Evolutionary conservation across 2,888 invertebrate genomes (phyloP), one percentile per base, ranked within the genome.

Genomic region (Caenorhabditis auriculariae): DNA sequence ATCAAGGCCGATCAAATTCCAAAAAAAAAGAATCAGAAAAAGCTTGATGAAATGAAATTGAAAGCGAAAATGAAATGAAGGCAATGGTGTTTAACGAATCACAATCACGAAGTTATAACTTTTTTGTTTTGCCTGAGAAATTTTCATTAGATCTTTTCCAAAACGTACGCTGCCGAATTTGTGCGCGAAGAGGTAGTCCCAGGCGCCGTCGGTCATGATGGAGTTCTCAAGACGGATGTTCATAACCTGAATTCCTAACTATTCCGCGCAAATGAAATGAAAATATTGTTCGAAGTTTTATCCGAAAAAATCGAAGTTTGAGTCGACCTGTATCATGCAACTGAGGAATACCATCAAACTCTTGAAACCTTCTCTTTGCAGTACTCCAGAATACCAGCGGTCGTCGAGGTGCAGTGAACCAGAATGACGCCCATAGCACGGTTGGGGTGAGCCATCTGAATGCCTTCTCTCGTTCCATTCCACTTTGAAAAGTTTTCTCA

Each of bases 161-260:
- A 21, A 56, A 88, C 90, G 88, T 87, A 91, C 91, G 84, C 90
- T 89, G 83, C 91, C 92, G 83, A 91, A 91, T 86, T 91, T 90
- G 83, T 92, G 91, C 82, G 90, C 89, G 77, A 91, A 88, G 69
- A 92, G 86, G 83, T 91, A 91, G 77, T 90, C 89, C 84, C 91
- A 91, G 60, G 91, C 90, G 2, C 90, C 89, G 70, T 90, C 90
- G 57, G 90, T 89, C 84, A 91, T 90, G 29, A 87, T 86, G 68
- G 85, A 84, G 81, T 88, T 89, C 28, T 89, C 87, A 56, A 90
- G 87, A 78, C 88, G 89, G 90, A 91, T 90, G 76, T 89, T 88
- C 65, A 91, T 89, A 82, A 91, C 88, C 87, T 89, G 82, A 28
- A 77, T 59, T n/a, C n/a, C n/a, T n/a, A n/a, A n/a, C n/a, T n/a